Evolutionary conservation across 2,888 invertebrate species (phyloP), one percentile per base, ranked within the genome.

Genomic region (Netelia melanura): DNA sequence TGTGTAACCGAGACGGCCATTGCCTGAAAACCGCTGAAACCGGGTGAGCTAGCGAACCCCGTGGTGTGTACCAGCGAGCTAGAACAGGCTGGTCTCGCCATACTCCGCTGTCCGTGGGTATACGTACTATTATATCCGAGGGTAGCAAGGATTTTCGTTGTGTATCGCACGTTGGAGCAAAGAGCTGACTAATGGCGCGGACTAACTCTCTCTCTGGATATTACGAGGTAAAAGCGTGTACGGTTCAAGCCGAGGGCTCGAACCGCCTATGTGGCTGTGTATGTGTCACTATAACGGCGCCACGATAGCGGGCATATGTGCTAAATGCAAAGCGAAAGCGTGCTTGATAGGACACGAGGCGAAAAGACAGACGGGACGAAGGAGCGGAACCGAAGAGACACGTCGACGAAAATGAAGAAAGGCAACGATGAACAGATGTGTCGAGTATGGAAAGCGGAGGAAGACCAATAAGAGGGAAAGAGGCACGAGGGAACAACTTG

Each of bases 131-230:
- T 61, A 10, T 30, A 44, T 62, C 25, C 62, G 38, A 9, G 64
- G 68, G 17, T 52, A 30, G 48, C 48, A 58, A 61, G 67, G 78
- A 81, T 81, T 84, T 81, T 74, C 77, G 68, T 74, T 64, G 64
- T 62, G 43, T n/a, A 23, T 71, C 70, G 44, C 74, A 78, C 84
- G 79, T 85, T 85, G 81, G 85, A 87, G 88, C 89, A 87, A 89
- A 89, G 90, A 87, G 91, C 87, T 90, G 91, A 91, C 92, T 93
- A 93, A 93, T 93, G 92, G 92, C 88, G 90, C 87, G 90, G 90
- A 90, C 92, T 93, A 93, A 93, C 92, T 92, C 91, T 90, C 62
- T 78, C 83, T 77, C 80, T 58, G 14, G 21, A 11, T 65, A 58
- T 54, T 56, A 65, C 23, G 23, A 58, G 21, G 58, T 21, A 58